Percentiles rank a stretch among this genome's conserved stretches.
These are phyloP conservation scores for Chinchilla lanigera DNA, from an alignment of 2,113 vertebrate species.

Conservation along the genomic window DNA sequence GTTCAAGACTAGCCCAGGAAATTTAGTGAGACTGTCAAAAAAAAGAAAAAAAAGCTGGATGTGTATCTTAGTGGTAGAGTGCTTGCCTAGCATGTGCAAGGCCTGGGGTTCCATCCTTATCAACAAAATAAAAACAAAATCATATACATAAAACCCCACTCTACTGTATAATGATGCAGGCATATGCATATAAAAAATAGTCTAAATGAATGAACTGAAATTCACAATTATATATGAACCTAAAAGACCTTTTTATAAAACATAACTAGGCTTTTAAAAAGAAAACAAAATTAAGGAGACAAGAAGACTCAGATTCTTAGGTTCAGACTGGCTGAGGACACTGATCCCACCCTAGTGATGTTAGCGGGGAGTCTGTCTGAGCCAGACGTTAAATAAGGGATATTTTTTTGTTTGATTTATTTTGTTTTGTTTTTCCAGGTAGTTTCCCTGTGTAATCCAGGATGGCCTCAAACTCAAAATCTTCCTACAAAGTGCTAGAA, in stretches of 20 bases:
- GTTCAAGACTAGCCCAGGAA: neutral
- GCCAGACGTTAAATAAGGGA: neutral
- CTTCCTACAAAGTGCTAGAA: neutral
- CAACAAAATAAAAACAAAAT: neutral
- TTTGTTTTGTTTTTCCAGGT: neutral
- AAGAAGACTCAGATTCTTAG: accelerated
- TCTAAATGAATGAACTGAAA: neutral
- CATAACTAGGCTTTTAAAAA: neutral
- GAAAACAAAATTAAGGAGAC: neutral
- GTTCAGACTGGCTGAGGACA: neutral
- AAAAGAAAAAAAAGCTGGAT: neutral
- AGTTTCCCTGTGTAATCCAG: neutral
- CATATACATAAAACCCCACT: too few species aligned
- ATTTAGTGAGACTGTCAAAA: neutral
- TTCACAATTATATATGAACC: neutral
- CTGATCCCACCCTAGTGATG: too few species aligned
- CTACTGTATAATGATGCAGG: accelerated
- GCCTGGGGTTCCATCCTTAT: neutral
- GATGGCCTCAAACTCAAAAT: neutral
- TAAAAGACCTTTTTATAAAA: neutral
- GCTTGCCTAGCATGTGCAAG: neutral
- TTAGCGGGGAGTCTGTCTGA: accelerated
- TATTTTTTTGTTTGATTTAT: neutral
- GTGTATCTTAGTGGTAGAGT: neutral
- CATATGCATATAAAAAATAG: neutral